These are phyloP conservation scores for Himalopsyche japonica DNA, from an alignment of 2,888 invertebrate species.

Conservation along the genomic window DNA sequence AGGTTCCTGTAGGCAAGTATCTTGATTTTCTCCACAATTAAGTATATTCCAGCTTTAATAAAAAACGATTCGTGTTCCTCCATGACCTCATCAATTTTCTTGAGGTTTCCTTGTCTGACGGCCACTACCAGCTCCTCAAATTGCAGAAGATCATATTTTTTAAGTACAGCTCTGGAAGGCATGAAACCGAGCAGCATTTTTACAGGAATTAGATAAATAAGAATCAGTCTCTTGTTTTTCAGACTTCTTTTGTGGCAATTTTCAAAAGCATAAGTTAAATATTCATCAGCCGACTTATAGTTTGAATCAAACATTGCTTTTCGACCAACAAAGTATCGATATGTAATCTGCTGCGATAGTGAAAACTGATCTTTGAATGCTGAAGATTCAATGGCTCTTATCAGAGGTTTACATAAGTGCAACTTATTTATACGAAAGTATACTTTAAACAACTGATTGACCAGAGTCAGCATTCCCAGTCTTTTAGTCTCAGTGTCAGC, in stretches of 20 bases:
- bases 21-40: conserved; percentile 95
- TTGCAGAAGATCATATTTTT: conserved; percentile 88
- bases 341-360: conserved; percentile 92
- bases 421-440: conserved; percentile 92
- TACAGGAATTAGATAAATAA: conserved; percentile 94
- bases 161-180: conserved; percentile 79
- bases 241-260: conserved; percentile 80
- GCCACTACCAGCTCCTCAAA: conserved; percentile 89
- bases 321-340: conserved; percentile 94
- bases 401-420: conserved; percentile 90
- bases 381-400: conserved; percentile 94
- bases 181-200: conserved; percentile 96
- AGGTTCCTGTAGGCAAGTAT: conserved; percentile 94
- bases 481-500: conserved; percentile 91
- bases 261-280: conserved; percentile 89
- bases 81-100: conserved; percentile 81
- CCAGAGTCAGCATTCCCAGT: conserved; percentile 93
- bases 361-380: conserved; percentile 88
- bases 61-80: conserved; percentile 88
- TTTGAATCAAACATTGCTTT: conserved; percentile 99
- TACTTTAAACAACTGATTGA: conserved; percentile 94
- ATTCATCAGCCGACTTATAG: conserved; percentile 90
- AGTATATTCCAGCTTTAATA: conserved; percentile 94
- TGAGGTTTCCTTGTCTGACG: conserved; percentile 87
- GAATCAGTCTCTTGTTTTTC: conserved; percentile 88